Base-by-base conservation (phyloP, 1,140 invertebrate genomes). In the Argopecten irradians region DNA sequence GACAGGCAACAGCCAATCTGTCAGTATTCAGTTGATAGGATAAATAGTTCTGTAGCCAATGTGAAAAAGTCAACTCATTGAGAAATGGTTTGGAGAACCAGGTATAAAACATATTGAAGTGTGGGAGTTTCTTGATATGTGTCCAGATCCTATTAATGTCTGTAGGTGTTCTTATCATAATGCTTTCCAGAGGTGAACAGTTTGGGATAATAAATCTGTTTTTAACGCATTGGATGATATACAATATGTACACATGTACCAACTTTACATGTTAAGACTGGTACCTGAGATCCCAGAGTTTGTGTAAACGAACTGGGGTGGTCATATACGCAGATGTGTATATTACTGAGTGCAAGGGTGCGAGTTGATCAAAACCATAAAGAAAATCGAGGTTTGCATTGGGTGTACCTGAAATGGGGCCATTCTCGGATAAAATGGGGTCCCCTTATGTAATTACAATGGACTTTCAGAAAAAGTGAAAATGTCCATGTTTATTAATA, bases 121-220 rank as follows among this genome's bases (percentile, higher is more conserved):
- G 55, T 71, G 55, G 55, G 55, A 28, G 55, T 71, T 71, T 71
- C 55, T 71, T 71, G 55, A 71, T 71, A 71, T 19, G 14, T 71
- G 22, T n/a, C 55, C n/a, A 71, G 55, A 28, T 71, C 55, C 55
- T 28, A n/a, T 28, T 71, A 71, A 71, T 28, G 55, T 28, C 55
- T 71, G 55, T 71, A n/a, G 55, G 55, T 71, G 55, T 71, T 28
- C 55, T 71, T 71, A 71, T 71, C 55, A 71, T 71, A n/a, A 28
- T n/a, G n/a, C 55, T 46, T 39, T 39, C 36, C 2, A 71, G 0
- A 71, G 55, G 55, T 71, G n/a, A 11, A 71, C 55, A 28, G 55
- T 71, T 71, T 71, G 55, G 55, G n/a, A 28, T 71, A 71, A 71
- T 28, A 71, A 71, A 71, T 71, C 55, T 71, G 55, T 71, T 71